Base-by-base conservation (phyloP, 2,797 vertebrate genomes). In the Heterohyrax brucei region DNA sequence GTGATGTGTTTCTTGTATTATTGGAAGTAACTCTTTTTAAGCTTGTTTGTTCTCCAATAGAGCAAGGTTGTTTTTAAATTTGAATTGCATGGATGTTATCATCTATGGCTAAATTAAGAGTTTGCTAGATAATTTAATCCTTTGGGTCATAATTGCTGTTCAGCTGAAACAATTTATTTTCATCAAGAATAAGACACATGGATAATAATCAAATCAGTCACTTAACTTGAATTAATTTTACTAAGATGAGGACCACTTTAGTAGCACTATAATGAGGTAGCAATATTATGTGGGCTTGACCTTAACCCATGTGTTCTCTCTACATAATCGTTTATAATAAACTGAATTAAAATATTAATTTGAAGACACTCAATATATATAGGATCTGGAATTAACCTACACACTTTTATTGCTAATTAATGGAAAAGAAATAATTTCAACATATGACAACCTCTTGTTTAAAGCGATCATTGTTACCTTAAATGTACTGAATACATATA, bases 51-150 rank as follows among this genome's bases (percentile, higher is more conserved):
- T 77, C 90, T 81, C 22, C 5, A 76, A 72, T 12, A 84, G n/a
- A 59, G 4, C 18, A 93, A 87, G 39, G 84, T 93, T 12, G 44
- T 13, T 96, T 86, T 26, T 24, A 91, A 93, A 81, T 84, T 88
- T 88, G 5, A 0, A 85, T 94, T 72, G 85, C n/a, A 77, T 33
- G 26, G 26, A 81, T 76, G 22, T 77, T 39, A 85, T 26, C 48
- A 66, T 4, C 44, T 48, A 59, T 33, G 33, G 81, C 53, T 85
- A 72, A 72, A 84, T 84, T 77, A 73, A 75, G 13, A 78, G 1
- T 50, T 76, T 59, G 46, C 39, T 50, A 93, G 39, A 61, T 85
- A 93, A 91, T 84, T 80, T 88, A 93, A 93, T 39, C 3, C 18
- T 85, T 73, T 61, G 30, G 50, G 2, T 46, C 88, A 39, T 56